Percentiles rank a stretch among this genome's conserved stretches.
phyloP scores from a whole-genome alignment of 2,797 vertebrate genomes.

The Pseudochaenichthys georgianus region DNA sequence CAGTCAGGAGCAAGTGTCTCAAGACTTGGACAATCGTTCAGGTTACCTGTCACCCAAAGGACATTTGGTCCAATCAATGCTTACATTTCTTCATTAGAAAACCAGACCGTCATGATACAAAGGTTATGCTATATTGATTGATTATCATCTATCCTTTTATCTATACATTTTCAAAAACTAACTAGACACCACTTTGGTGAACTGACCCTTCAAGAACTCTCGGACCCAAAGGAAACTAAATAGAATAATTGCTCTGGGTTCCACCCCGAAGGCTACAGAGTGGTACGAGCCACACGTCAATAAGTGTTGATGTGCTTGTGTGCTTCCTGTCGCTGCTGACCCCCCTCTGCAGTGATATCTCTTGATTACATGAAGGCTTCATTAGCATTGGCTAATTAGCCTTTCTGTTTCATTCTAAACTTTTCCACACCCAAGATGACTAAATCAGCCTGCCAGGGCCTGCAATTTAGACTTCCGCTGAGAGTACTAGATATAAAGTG shows the following conservation, averaged over 20 bases:
- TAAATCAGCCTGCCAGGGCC: constrained; percentile 48
- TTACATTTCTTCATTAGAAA: too few relatives aligned
- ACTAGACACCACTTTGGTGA: not conserved
- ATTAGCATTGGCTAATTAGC: too few relatives aligned
- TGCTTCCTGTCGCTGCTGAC: constrained; percentile 36
- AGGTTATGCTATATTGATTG: too few relatives aligned
- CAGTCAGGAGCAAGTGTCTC: too few relatives aligned
- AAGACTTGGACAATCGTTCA: too few relatives aligned
- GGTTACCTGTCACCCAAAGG: too few relatives aligned
- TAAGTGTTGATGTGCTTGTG: constrained; percentile 32
- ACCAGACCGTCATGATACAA: too few relatives aligned
- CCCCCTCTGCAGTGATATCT: constrained; percentile 27
- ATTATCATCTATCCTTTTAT: not conserved
- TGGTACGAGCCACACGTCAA: constrained; percentile 9
- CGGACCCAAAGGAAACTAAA: not conserved
- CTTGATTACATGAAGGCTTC: constrained; percentile 49
- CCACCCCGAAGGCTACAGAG: not conserved
- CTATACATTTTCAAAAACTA: not conserved
- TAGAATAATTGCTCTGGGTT: not conserved
- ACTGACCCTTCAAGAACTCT: constrained; percentile 1
- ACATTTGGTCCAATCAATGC: too few relatives aligned
- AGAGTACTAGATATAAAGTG: constrained; percentile 59
- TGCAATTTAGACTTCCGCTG: constrained; percentile 61
- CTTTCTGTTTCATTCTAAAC: constrained; percentile 65
- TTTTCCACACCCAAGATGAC: constrained; percentile 62